These are phyloP conservation scores for Petrocephalus microphthalmus DNA, from an alignment of 2,113 vertebrate species.

Conservation along the genomic window DNA sequence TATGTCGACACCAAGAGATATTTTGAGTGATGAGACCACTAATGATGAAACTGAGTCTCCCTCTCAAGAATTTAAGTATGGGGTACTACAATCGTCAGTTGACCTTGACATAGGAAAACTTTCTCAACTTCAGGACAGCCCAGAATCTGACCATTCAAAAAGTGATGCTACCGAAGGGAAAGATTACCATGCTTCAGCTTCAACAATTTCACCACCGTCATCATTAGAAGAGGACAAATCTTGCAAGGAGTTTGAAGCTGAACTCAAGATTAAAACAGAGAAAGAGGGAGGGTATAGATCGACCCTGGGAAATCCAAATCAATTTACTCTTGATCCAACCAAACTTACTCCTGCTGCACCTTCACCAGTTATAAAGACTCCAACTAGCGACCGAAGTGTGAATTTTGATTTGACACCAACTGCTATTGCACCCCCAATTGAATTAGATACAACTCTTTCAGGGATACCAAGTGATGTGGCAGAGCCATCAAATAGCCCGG, in stretches of 20 bases:
- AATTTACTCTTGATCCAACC: slow-evolving; percentile 44
- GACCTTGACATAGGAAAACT: slow-evolving; percentile 64
- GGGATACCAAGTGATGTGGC: slow-evolving; percentile 48
- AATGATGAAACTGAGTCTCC: slow-evolving; percentile 83
- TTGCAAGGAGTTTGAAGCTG: slow-evolving; percentile 50
- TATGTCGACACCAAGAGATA: slow-evolving; percentile 84
- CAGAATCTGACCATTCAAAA: slow-evolving; percentile 69
- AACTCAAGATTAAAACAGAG: slow-evolving; percentile 18
- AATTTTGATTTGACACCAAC: slow-evolving; percentile 70
- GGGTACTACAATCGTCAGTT: slow-evolving; percentile 58
- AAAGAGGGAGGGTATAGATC: slow-evolving; percentile 39
- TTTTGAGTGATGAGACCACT: slow-evolving; percentile 83
- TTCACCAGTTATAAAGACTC: slow-evolving; percentile 77
- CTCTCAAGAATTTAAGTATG: slow-evolving; percentile 72
- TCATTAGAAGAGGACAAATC: slow-evolving; percentile 83
- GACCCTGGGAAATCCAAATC: slow-evolving; percentile 50
- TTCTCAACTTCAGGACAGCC: slow-evolving; percentile 59
- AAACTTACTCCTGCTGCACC: slow-evolving; percentile 55
- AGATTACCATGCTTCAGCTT: slow-evolving; percentile 81
- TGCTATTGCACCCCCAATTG: slow-evolving; percentile 68
- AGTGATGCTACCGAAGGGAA: slow-evolving; percentile 83
- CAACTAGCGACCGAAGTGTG: slow-evolving; percentile 76
- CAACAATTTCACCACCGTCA: slow-evolving; percentile 85
- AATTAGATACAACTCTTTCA: slow-evolving; percentile 58
- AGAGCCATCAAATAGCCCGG: slow-evolving; percentile 74